Evolutionary conservation across 2,113 vertebrate genomes (phyloP), one percentile per base, ranked within the genome.

Genomic region (Spilogale gracilis): DNA sequence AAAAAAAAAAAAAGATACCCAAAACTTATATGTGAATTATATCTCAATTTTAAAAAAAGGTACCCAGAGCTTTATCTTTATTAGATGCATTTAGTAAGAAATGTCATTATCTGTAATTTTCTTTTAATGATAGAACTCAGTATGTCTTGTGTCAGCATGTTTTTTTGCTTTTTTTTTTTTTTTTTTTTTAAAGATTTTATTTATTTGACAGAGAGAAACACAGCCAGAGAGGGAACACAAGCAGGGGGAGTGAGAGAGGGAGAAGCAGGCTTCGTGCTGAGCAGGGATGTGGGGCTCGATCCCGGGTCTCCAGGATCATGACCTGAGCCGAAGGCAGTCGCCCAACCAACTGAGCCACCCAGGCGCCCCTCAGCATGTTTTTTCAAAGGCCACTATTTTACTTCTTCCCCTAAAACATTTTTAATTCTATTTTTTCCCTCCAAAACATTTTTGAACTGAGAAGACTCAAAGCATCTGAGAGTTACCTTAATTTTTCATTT

Each of bases 31-130:
- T 71, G 48, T 69, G 32, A 54, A 11, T 54, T 54, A 54, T 38
- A 87, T 21, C 50, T 86, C 48, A 52, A 2, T 58, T 25, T 25
- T 38, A 1, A 27, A 67, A 54, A 76, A 85, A 32, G 48, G 12
- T 71, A 54, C 4, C 6, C 20, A 91, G 60, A 86, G 6, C 50
- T 58, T 90, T 89, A 78, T 25, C 23, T 93, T 96, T 94, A 30
- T 78, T 69, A 52, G 56, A 56, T 95, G 20, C 18, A 83, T 92
- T 73, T 91, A 96, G 78, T 91, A 95, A 93, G 17, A 96, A 96
- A 87, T 91, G 56, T 96, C 11, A 82, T 93, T 94, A 60, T 94
- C 92, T 56, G 14, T 71, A 43, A 38, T 73, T 89, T 48, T 79
- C 58, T 52, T 60, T 88, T 23, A 94, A 65, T 30, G 21, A 80